A percentile compares a stretch with the other conserved stretches of the same genome.
These are phyloP conservation scores for Plutomurus gul DNA, from an alignment of 1,140 invertebrate species.

Conservation along the genomic window DNA sequence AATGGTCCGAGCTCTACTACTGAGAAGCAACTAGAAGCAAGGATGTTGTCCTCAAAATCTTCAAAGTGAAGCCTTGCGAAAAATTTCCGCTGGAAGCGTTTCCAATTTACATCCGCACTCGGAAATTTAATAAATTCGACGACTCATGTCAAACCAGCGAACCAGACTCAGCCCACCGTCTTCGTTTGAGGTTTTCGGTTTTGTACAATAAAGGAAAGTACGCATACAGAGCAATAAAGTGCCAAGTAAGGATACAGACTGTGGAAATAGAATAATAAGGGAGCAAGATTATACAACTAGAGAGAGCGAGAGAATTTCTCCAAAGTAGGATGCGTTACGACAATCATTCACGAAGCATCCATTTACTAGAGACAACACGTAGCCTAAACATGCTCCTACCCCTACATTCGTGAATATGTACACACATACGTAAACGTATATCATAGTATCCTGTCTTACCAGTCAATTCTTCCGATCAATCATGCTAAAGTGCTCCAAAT, in stretches of 20 bases:
- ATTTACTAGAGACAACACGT: no score
- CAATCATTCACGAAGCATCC: no score
- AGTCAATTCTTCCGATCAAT: conserved; percentile 36
- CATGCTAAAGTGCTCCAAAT: conserved; percentile 38
- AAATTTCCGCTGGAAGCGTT: conserved; percentile 33
- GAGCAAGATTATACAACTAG: no score
- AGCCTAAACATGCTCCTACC: no score
- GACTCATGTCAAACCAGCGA: conserved; percentile 17
- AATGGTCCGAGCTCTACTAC: no score
- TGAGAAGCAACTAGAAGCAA: background rate
- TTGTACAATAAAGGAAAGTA: conserved; percentile 9
- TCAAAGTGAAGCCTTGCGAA: conserved; percentile 43
- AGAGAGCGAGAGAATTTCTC: no score
- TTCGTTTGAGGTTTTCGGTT: conserved; percentile 26
- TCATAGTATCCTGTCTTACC: background rate
- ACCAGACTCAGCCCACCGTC: conserved; percentile 8
- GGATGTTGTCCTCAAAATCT: background rate
- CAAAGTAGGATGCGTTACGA: no score
- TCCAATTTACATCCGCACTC: conserved; percentile 35
- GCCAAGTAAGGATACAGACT: background rate
- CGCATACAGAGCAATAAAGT: background rate
- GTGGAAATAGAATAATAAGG: background rate
- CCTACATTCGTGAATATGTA: no score
- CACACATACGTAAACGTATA: background rate
- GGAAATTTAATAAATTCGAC: conserved; percentile 28